Base-by-base conservation (phyloP, 1,140 invertebrate genomes). In the Meloidogyne hapla region DNA sequence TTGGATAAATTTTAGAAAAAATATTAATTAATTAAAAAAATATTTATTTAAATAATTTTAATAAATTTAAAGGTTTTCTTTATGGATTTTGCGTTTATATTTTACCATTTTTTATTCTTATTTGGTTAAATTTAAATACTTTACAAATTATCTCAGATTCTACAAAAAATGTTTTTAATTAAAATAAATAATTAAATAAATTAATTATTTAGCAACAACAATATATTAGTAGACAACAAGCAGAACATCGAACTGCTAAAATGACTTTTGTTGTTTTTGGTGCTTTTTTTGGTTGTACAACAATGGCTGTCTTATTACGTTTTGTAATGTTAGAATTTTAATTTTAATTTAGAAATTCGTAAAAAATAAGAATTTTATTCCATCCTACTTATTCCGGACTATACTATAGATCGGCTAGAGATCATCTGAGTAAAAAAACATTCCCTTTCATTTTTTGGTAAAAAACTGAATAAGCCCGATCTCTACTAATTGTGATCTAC, bases 81-180 rank as follows among this genome's bases (percentile, higher is more conserved):
- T 81, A 83, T 61, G 80, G 80, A 10, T 61, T 66, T 42, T 21
- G 79, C 63, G 80, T 81, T 56, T 81, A 83, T 65, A 64, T 62
- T 25, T 21, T 83, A n/a, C 80, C 80, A 40, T 80, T 81, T 70
- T 25, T 61, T 42, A 40, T 81, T 3, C 70, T 81, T 13, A 18
- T 81, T 40, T 81, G 80, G 80, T 62, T 81, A 13, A 81, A 81
- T 65, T 80, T 67, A 42, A 78, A 81, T 68, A 81, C 80, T 28
- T 40, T 81, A 33, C 48, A 61, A 26, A 68, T 68, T 1, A 68
- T 68, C 67, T 21, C 67, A 13, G 67, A 68, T n/a, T 56, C 67
- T 21, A n/a, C 67, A n/a, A 40, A 68, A 68, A 26, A 28, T 40
- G 67, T 68, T 33, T n/a, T 33, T 23, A 67, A 67, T 26, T 67